These are phyloP conservation scores for Mus minutoides DNA, from an alignment of 2,797 vertebrate species.

Conservation along the genomic window DNA sequence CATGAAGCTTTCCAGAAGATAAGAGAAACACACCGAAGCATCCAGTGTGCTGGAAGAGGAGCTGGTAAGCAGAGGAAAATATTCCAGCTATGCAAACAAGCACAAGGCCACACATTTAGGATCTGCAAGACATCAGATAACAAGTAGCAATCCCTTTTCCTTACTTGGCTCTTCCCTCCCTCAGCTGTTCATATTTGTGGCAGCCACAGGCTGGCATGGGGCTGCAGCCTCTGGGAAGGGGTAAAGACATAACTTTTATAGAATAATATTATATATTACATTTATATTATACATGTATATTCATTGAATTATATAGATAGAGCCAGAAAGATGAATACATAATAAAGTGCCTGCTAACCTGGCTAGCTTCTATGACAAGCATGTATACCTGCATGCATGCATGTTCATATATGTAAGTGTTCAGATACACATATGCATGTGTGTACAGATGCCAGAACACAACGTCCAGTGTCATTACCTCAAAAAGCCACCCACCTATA, in stretches of 20 bases:
- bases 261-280: too few species aligned
- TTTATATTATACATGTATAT: background rate
- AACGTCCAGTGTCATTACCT: background rate
- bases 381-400: background rate
- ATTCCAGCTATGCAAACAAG: slow-evolving; percentile 42
- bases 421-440: background rate
- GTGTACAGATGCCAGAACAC: background rate
- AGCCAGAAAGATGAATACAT: background rate
- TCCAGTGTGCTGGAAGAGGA: background rate
- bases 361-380: background rate
- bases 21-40: background rate
- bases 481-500: background rate
- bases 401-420: background rate
- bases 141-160: background rate
- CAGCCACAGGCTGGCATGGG: background rate
- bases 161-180: background rate
- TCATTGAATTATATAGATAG: background rate
- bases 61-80: slow-evolving; percentile 18
- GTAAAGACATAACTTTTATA: background rate
- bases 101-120: background rate
- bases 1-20: background rate
- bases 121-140: background rate
- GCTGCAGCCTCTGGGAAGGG: slow-evolving; percentile 11
- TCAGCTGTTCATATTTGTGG: background rate
- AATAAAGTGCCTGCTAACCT: background rate